A percentile compares a stretch with the other conserved stretches of the same genome.
Conservation (phyloP, 2,888 invertebrate species). For the Cephus pygmeus region DNA sequence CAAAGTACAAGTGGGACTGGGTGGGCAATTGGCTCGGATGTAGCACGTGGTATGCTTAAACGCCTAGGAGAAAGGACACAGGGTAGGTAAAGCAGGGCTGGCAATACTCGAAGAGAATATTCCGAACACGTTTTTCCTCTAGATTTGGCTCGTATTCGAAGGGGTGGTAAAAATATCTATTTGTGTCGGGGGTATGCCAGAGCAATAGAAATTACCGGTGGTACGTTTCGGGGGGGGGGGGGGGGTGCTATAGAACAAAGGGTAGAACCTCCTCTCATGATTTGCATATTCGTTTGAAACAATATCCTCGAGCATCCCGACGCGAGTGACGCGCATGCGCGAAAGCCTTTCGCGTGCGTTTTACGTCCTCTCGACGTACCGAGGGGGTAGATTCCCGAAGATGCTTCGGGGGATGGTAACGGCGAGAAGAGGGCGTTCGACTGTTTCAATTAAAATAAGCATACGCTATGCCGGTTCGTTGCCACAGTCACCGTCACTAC, state of each 20-base stretch:
- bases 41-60: not conserved
- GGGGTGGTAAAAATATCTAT: constrained; percentile 54
- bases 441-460: constrained; percentile 64
- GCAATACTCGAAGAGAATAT: not conserved
- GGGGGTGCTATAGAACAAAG: not conserved
- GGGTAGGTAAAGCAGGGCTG: not conserved
- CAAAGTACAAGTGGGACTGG: not conserved
- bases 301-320: constrained; percentile 53
- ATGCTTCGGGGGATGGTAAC: constrained; percentile 22
- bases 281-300: constrained; percentile 67
- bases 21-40: not conserved
- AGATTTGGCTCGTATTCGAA: constrained; percentile 37
- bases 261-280: constrained; percentile 46
- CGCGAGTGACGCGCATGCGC: constrained; percentile 14
- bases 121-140: constrained; percentile 53
- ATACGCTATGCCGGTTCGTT: constrained; percentile 30
- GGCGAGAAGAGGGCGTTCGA: constrained; percentile 36
- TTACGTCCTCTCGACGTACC: constrained; percentile 51
- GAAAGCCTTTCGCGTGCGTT: constrained; percentile 29
- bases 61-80: not conserved
- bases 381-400: constrained; percentile 14
- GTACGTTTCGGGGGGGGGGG: not conserved
- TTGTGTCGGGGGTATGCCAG: constrained; percentile 40
- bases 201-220: constrained; percentile 58
- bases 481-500: constrained; percentile 10